Conservation (phyloP, 1,140 invertebrate species). For the Drosophila bocqueti region DNA sequence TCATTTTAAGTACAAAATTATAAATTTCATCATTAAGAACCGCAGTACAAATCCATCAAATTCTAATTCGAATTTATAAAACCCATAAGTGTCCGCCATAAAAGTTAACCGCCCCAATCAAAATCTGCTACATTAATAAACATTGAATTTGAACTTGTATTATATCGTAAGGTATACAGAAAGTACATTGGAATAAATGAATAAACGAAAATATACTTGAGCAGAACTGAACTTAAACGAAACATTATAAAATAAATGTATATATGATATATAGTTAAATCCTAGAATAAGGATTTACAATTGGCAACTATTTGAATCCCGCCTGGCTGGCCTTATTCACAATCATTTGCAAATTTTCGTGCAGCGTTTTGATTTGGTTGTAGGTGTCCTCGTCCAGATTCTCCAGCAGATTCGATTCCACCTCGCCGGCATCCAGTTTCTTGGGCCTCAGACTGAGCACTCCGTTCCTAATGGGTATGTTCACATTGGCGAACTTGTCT, state of each 20-base stretch:
- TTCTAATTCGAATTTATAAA: no score
- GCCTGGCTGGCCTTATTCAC: conserved; percentile 69
- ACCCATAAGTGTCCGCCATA: no score
- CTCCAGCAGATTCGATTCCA: conserved; percentile 69
- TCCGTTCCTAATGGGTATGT: conserved; percentile 87
- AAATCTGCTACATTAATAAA: neutral
- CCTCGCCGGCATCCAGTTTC: conserved; percentile 52
- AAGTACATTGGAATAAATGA: conserved; percentile 12
- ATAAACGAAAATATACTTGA: conserved; percentile 19
- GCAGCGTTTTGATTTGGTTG: conserved; percentile 73
- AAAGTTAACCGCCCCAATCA: no score
- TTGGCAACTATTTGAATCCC: conserved; percentile 56
- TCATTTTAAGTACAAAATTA: no score
- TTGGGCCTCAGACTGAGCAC: conserved; percentile 77
- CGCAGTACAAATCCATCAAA: no score
- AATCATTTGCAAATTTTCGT: conserved; percentile 76
- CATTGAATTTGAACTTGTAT: conserved; percentile 19
- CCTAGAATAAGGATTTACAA: conserved; percentile 3
- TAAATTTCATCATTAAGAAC: no score
- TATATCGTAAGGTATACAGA: conserved; percentile 14
- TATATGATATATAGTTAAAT: conserved; percentile 37
- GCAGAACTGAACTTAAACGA: conserved; percentile 34
- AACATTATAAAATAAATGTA: conserved; percentile 35
- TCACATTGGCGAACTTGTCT: conserved; percentile 87
- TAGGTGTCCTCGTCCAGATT: conserved; percentile 70